A percentile compares a stretch with the other conserved stretches of the same genome.
phyloP scores from a whole-genome alignment of 1,140 invertebrate species.

The Drosophila persimilis region DNA sequence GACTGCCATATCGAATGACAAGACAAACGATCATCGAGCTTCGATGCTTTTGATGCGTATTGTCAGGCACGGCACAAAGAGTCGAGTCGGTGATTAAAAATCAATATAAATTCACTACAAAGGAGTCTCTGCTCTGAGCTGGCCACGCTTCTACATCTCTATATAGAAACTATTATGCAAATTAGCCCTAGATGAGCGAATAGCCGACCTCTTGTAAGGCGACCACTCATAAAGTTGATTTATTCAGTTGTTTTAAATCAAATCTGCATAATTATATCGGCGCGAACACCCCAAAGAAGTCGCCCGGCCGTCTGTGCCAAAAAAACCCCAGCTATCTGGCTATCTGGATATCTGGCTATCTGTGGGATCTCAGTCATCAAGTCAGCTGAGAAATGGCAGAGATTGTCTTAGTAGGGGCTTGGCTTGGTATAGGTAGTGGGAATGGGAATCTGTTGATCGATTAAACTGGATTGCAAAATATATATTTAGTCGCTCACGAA shows the following conservation, averaged over 20 bases:
- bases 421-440: slow-evolving; percentile 27
- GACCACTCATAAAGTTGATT: slow-evolving; percentile 60
- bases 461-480: slow-evolving; percentile 57
- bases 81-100: slow-evolving; percentile 67
- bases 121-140: neutral
- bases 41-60: slow-evolving; percentile 37
- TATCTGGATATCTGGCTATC: slow-evolving; percentile 33
- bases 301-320: slow-evolving; percentile 59
- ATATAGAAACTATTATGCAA: slow-evolving; percentile 61
- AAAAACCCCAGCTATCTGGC: slow-evolving; percentile 5
- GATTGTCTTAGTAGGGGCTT: slow-evolving; percentile 21
- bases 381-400: slow-evolving; percentile 45
- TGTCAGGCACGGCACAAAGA: slow-evolving; percentile 43
- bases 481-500: slow-evolving; percentile 28
- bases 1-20: slow-evolving; percentile 44
- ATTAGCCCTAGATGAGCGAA: slow-evolving; percentile 36
- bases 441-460: slow-evolving; percentile 57
- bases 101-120: slow-evolving; percentile 66
- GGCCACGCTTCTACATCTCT: slow-evolving; percentile 24
- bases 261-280: slow-evolving; percentile 77
- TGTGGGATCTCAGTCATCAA: slow-evolving; percentile 31
- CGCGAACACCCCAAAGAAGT: slow-evolving; percentile 42
- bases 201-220: slow-evolving; percentile 35
- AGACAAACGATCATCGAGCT: slow-evolving; percentile 39
- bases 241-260: slow-evolving; percentile 44